Evolutionary conservation across 92 coral and sea anemone species (phyloP), one percentile per base, ranked within the genome.

Genomic region (Palythoa caribaeorum): DNA sequence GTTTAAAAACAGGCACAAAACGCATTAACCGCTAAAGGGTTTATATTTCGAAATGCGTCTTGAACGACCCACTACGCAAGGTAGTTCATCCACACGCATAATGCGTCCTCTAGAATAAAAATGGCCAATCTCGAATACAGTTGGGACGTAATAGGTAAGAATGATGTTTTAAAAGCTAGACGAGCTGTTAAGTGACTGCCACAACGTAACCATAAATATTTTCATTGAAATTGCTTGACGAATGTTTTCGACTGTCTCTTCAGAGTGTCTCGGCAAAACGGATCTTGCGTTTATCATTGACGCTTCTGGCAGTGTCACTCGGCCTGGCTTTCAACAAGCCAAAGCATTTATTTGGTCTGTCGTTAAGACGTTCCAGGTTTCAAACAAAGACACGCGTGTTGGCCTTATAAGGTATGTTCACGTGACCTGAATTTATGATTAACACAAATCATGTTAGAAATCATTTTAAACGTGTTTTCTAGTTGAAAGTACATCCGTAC

Each of bases 271-370:
- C 10, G 98, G 98, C 51, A 91, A 91, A 77, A 77, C 89, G 55
- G 98, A 94, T 44, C 44, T 94, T 50, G 95, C 90, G 68, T 94
- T 94, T 75, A 91, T 94, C 36, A 74, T 94, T 38, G 95, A 94
- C 81, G 93, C 98, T 0, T 90, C 98, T 1, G 92, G 88, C 47
- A 91, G 90, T 3, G 91, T 89, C 17, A 76, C 92, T 5, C 73
- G 76, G 37, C 75, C 79, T 4, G 92, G 92, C 60, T 94, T 93
- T 63, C 77, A 86, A 12, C 89, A 93, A 86, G 92, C 92, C 52
- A 94, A 94, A 83, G 76, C 52, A 36, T 94, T 94, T 69, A 84
- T 94, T 78, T 93, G 93, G 90, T 74, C 86, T 83, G 94, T 93
- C 28, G 86, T 91, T 60, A 77, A 76, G 28, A 85, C 87, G 21